Percentiles rank a stretch among this genome's conserved stretches.
Conservation (phyloP, 2,797 vertebrate species). For the Bradypodion pumilum region DNA sequence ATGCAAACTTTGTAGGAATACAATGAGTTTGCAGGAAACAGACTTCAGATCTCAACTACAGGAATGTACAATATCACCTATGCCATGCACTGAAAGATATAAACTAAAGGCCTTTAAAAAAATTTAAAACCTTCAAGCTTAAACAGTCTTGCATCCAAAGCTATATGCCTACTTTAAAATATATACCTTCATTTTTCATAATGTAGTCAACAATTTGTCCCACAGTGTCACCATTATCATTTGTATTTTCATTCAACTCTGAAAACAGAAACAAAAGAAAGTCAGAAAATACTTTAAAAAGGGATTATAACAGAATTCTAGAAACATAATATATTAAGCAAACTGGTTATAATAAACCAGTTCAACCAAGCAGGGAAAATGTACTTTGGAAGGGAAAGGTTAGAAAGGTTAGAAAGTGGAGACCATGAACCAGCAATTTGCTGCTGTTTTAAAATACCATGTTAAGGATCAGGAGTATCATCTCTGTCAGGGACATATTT, state of each 20-base stretch:
- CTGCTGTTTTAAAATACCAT: background rate
- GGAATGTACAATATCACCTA: background rate
- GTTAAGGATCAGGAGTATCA: background rate
- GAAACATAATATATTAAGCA: background rate
- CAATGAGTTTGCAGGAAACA: background rate
- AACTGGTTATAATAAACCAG: background rate
- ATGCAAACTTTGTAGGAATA: background rate
- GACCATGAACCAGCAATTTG: background rate
- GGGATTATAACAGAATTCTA: background rate
- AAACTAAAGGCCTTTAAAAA: background rate
- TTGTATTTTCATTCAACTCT: slow-evolving; percentile 89
- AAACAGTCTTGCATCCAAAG: background rate
- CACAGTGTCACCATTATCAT: slow-evolving; percentile 92
- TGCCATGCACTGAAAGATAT: background rate
- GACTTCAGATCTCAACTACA: too few relatives aligned
- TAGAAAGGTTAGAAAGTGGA: too few relatives aligned
- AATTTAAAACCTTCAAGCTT: background rate
- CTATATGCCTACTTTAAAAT: slow-evolving; percentile 12
- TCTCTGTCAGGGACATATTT: background rate
- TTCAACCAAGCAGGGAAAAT: background rate
- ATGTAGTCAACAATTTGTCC: slow-evolving; percentile 93
- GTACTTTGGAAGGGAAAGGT: too few relatives aligned
- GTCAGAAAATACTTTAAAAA: background rate
- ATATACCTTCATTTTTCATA: slow-evolving; percentile 99
- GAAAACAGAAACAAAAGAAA: slow-evolving; percentile 63